A percentile compares a stretch with the other conserved stretches of the same genome.
These are phyloP conservation scores for Homalodisca vitripennis DNA, from an alignment of 1,140 invertebrate genomes.

Conservation along the genomic window DNA sequence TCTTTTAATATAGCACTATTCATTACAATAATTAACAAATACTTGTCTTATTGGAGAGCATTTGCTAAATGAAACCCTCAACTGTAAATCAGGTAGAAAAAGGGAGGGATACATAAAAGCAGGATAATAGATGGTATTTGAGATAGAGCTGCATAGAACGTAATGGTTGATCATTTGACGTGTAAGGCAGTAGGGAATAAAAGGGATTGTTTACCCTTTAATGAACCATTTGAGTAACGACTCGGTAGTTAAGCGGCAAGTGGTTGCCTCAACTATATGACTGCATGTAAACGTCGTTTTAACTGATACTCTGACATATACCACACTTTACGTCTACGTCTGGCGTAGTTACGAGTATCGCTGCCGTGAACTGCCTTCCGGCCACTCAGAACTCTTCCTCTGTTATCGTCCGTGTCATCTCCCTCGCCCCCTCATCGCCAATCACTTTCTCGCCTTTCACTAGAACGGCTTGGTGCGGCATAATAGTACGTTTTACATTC, in stretches of 20 bases:
- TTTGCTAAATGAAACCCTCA: too few species aligned
- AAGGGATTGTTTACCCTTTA: constrained; percentile 17
- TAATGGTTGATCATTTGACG: constrained; percentile 17
- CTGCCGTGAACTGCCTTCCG: too few species aligned
- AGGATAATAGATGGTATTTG: neutral
- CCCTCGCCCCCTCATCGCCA: neutral
- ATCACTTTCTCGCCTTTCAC: constrained; percentile 7
- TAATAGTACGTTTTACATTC: too few species aligned
- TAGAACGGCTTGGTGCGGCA: too few species aligned
- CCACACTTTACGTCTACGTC: neutral
- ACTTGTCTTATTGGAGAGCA: too few species aligned
- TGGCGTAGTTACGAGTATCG: too few species aligned
- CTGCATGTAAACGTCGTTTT: constrained; percentile 8
- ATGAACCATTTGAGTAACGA: constrained; percentile 7
- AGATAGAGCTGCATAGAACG: neutral
- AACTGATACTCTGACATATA: constrained; percentile 9
- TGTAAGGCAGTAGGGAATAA: constrained; percentile 12
- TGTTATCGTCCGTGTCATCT: neutral
- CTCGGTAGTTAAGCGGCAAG: neutral
- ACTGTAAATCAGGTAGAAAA: too few species aligned
- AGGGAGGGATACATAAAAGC: too few species aligned
- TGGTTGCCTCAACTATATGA: constrained; percentile 11
- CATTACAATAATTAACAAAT: too few species aligned
- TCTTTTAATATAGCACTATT: too few species aligned
- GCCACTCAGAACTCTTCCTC: too few species aligned